Conservation (phyloP, 2,888 invertebrate species). For the Aleiodes alternator region DNA sequence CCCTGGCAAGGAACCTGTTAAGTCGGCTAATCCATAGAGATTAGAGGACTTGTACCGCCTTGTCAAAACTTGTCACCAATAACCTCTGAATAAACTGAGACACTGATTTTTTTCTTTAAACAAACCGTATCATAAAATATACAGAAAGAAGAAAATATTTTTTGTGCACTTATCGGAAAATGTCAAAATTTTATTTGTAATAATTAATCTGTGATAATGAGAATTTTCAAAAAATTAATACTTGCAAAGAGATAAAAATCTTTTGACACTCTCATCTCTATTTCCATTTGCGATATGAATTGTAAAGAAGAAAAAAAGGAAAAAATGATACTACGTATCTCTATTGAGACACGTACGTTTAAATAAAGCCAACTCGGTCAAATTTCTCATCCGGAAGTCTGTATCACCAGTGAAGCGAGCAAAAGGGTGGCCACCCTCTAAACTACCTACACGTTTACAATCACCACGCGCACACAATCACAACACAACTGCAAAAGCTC, state of each 20-base stretch:
- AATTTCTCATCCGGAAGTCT: conserved; percentile 36
- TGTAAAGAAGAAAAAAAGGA: neutral
- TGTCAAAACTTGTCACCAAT: conserved; percentile 73
- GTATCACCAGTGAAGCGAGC: conserved; percentile 26
- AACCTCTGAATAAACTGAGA: conserved; percentile 16
- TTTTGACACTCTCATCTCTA: neutral
- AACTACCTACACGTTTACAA: conserved; percentile 15
- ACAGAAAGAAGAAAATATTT: neutral
- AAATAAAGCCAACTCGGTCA: conserved; percentile 35
- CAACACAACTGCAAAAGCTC: conserved; percentile 12
- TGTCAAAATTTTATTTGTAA: no score
- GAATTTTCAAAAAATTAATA: neutral
- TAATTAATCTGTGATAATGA: neutral
- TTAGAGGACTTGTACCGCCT: conserved; percentile 64
- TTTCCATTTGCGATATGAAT: neutral
- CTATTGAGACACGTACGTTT: conserved; percentile 11
- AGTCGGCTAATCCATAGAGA: conserved; percentile 67
- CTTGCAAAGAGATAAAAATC: neutral
- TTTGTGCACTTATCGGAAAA: neutral
- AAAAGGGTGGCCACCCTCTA: conserved; percentile 36
- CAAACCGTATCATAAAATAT: neutral
- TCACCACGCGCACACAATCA: neutral
- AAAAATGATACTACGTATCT: neutral
- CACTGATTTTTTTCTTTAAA: neutral
- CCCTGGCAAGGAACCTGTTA: conserved; percentile 60